phyloP scores from a whole-genome alignment of 2,113 vertebrate species.

The Perca flavescens region DNA sequence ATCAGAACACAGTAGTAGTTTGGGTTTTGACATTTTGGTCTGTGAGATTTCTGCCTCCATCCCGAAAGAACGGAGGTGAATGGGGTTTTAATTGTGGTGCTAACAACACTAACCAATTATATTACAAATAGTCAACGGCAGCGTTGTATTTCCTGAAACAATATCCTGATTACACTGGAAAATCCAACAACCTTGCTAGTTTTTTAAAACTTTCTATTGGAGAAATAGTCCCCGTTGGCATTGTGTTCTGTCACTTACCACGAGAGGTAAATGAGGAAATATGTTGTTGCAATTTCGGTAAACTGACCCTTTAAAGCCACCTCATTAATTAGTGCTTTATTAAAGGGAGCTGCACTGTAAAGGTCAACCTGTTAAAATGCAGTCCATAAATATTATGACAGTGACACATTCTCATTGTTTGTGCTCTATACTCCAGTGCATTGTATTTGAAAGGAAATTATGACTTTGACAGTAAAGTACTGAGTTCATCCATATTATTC shows the following conservation, averaged over 20 bases:
- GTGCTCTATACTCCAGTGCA: neutral
- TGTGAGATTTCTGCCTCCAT: neutral
- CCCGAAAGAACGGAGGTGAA: neutral
- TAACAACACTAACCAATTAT: neutral
- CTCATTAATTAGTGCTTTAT: slow-evolving; percentile 38
- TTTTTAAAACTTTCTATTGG: neutral
- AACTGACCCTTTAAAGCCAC: slow-evolving; percentile 22
- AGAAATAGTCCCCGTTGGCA: neutral
- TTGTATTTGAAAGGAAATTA: slow-evolving; percentile 12
- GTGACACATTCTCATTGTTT: slow-evolving; percentile 1
- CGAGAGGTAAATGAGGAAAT: neutral
- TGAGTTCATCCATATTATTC: slow-evolving; percentile 6
- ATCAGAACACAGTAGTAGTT: neutral
- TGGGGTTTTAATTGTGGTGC: neutral
- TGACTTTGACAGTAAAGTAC: slow-evolving; percentile 1
- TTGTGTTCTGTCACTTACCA: neutral
- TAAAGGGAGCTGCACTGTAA: slow-evolving; percentile 16
- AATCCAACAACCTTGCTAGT: neutral
- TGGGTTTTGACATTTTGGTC: neutral
- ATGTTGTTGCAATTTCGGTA: slow-evolving; percentile 10
- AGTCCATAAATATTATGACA: slow-evolving; percentile 5
- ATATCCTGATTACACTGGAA: neutral
- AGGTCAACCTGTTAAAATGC: slow-evolving; percentile 32
- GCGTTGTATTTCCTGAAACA: neutral
- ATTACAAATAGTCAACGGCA: neutral